Evolutionary conservation across 2,797 vertebrate genomes (phyloP), one percentile per base, ranked within the genome.

Genomic region (Steatocranus sp.): DNA sequence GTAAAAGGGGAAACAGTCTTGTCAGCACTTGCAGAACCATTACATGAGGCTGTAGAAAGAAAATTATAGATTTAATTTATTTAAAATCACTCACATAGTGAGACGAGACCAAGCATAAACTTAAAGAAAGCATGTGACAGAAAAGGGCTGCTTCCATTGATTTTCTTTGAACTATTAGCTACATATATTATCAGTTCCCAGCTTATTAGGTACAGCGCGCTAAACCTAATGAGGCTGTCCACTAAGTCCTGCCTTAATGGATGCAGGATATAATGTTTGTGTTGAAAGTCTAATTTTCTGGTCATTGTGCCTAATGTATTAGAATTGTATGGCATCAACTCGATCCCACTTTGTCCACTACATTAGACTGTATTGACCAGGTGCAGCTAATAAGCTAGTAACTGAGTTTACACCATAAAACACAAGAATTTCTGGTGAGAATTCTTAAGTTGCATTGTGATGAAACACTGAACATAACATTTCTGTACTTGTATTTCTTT

Each of bases 31-130:
- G 34, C 18, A 25, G 23, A 80, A 54, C 32, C 11, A 54, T 76
- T 73, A 34, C 20, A 78, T 5, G 34, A 83, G 80, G n/a, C 34
- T 66, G 36, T 11, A 83, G 12, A 15, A 78, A 84, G 23, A 20
- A 75, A 82, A 76, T 75, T 2, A 79, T 68, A 18, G 25, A 70
- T 87, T 92, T 93, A 85, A 86, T 92, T 92, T n/a, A 79, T 74
- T 84, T 54, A 85, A 80, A 85, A 79, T 87, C 79, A 80, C 91
- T 94, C 89, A 79, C 94, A 92, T 51, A 92, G 91, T 93, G 94
- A 93, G 90, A 91, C 86, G 78, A 77, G 50, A 89, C 36, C 25
- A 38, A 76, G 36, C 23, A 79, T 25, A 23, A 86, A 76, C 79
- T 32, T 43, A 56, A 75, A 20, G 14, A 82, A 66, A 53, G 4